Base-by-base conservation (phyloP, 2,797 vertebrate species). In the Pipistrellus kuhlii region DNA sequence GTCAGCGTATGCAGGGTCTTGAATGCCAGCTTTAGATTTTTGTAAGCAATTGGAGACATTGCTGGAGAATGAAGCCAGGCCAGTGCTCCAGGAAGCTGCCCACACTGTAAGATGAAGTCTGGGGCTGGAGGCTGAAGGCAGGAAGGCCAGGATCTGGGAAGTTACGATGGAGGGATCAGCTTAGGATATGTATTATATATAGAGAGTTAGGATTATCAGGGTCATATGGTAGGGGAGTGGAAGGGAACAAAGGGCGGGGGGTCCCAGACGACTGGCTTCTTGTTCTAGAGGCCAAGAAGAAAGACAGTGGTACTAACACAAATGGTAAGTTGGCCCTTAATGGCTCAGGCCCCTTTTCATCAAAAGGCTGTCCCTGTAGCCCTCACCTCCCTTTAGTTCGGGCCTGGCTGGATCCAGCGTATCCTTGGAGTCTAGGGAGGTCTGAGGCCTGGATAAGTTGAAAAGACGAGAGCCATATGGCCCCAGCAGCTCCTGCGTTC, bases 21-120 rank as follows among this genome's bases (percentile, higher is more conserved):
- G 41, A 91, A 80, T 1, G n/a, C 21, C n/a, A 88, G 57, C 38
- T 94, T 92, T 73, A 20, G 27, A 64, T 64, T 83, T 96, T 72
- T 80, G 85, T 82, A 94, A 93, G 62, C 62, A 88, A 12, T 5
- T 9, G 76, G 35, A 94, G 38, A 23, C 44, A 85, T 87, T 84
- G 64, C 62, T 76, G 41, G 62, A 69, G 76, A 55, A 69, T 68
- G 84, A 89, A 64, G 55, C 77, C 68, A 82, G 87, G 38, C n/a
- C 25, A 68, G 30, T 41, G 68, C 68, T 94, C 46, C 51, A 72
- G 73, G 71, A 88, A 72, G 25, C 75, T 85, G 55, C 68, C 51
- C 68, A 71, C 44, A 72, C 51, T n/a, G 13, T 25, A 59, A 35
- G 17, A 90, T 32, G 46, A 59, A 35, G 41, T 95, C 85, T 94